These are phyloP conservation scores for Stratiolaelaps scimitus DNA, from an alignment of 1,140 invertebrate genomes.

Conservation along the genomic window DNA sequence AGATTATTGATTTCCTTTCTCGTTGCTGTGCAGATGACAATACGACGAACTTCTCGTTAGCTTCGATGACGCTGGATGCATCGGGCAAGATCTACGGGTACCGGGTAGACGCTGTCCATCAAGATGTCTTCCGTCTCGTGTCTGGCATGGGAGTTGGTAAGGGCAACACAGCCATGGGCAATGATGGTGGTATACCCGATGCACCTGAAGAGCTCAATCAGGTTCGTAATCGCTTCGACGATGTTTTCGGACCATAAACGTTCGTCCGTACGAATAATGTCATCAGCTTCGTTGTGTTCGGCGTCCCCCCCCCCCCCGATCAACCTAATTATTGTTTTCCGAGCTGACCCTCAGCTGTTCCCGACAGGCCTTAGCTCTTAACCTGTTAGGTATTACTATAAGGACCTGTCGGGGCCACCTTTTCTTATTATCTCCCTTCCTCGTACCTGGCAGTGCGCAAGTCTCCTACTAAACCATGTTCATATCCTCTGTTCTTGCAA, in stretches of 20 bases:
- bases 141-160: slow-evolving; percentile 9
- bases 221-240: not conserved
- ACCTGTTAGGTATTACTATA: too few species aligned
- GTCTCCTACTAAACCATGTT: too few species aligned
- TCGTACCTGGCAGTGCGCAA: too few species aligned
- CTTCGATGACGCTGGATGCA: slow-evolving; percentile 21
- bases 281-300: not conserved
- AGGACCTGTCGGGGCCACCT: too few species aligned
- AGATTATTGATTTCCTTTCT: not conserved
- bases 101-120: slow-evolving; percentile 7
- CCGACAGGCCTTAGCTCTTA: too few species aligned
- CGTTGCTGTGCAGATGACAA: not conserved
- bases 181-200: not conserved
- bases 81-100: slow-evolving; percentile 24
- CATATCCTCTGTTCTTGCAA: not conserved
- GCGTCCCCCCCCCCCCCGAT: too few species aligned
- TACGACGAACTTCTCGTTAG: slow-evolving; percentile 7
- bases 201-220: not conserved
- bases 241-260: not conserved
- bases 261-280: not conserved
- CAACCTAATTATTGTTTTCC: too few species aligned
- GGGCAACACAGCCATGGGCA: not conserved
- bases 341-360: too few species aligned
- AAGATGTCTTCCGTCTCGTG: slow-evolving; percentile 6
- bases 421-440: too few species aligned